A percentile compares a stretch with the other conserved stretches of the same genome.
Evolutionary conservation across 2,797 vertebrate genomes (phyloP).

Genomic region (Dicrostonyx torquatus): DNA sequence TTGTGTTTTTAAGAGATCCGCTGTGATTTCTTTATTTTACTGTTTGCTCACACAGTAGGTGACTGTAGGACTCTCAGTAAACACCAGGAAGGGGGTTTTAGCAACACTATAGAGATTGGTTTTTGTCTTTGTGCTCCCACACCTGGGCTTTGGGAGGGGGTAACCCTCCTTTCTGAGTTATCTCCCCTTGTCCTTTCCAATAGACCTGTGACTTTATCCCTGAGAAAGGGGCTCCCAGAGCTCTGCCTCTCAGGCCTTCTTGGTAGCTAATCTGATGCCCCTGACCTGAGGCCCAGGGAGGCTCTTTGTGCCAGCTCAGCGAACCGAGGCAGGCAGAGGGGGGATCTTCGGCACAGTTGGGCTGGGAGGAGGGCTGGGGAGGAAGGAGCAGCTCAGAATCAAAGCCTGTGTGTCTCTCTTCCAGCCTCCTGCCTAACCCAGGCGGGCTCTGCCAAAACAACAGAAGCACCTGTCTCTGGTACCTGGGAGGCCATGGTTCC

Average conservation of each 20-base stretch:
- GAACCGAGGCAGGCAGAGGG: not conserved
- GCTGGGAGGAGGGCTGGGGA: not conserved
- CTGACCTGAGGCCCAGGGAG: not conserved
- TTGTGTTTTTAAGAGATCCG: not conserved
- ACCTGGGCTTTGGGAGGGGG: not conserved
- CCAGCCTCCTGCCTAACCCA: not conserved
- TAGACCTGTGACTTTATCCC: no score
- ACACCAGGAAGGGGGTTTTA: no score
- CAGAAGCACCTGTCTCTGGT: not conserved
- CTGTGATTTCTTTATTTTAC: not conserved
- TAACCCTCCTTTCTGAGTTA: accelerated
- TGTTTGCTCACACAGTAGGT: not conserved
- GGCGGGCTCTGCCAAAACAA: conserved; percentile 31
- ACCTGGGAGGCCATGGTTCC: not conserved
- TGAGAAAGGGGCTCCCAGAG: no score
- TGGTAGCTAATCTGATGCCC: not conserved
- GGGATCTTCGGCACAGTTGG: not conserved
- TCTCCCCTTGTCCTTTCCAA: not conserved
- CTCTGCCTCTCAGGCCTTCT: not conserved
- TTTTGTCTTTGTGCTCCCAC: not conserved
- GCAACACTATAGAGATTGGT: not conserved
- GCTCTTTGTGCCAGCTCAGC: not conserved
- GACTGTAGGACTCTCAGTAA: not conserved
- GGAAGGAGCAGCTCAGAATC: not conserved
- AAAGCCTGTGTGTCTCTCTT: not conserved